These are phyloP conservation scores for Apocrypta bakeri DNA, from an alignment of 1,140 invertebrate genomes.

Conservation along the genomic window DNA sequence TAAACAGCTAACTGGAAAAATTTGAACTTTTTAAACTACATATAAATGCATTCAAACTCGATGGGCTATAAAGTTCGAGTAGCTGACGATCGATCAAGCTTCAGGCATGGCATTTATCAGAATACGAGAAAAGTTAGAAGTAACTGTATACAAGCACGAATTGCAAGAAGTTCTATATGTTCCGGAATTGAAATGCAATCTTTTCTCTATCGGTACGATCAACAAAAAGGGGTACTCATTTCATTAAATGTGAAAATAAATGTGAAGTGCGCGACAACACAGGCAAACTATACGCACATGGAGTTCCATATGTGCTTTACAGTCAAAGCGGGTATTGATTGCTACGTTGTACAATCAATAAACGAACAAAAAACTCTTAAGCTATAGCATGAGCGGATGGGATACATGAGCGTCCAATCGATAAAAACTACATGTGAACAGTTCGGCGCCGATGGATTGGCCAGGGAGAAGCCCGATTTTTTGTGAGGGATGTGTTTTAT, in stretches of 20 bases:
- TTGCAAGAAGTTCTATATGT: conserved; percentile 29
- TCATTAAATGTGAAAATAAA: not conserved
- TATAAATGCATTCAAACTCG: not conserved
- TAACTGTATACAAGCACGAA: not conserved
- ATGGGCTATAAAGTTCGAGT: conserved; percentile 23
- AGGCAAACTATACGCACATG: conserved; percentile 19
- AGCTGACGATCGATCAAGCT: conserved; percentile 31
- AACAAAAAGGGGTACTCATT: conserved; percentile 18
- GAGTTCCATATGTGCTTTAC: conserved; percentile 37
- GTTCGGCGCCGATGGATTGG: not conserved
- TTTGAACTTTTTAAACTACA: conserved; percentile 2
- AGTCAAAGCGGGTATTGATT: not conserved
- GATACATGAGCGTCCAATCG: not conserved
- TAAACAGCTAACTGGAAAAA: conserved; percentile 14
- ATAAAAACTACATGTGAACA: not conserved
- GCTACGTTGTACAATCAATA: not conserved
- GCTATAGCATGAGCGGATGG: conserved; percentile 35
- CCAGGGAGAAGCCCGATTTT: not conserved
- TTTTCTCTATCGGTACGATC: conserved; percentile 39
- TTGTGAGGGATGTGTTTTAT: conserved; percentile 1
- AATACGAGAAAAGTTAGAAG: conserved; percentile 26
- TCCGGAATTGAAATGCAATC: conserved; percentile 38
- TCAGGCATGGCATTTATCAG: conserved; percentile 34
- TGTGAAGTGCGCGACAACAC: conserved; percentile 28
- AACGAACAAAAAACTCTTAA: not conserved